Evolutionary conservation across 2,888 invertebrate species (phyloP).

Genomic region (Leptinotarsa juncta): DNA sequence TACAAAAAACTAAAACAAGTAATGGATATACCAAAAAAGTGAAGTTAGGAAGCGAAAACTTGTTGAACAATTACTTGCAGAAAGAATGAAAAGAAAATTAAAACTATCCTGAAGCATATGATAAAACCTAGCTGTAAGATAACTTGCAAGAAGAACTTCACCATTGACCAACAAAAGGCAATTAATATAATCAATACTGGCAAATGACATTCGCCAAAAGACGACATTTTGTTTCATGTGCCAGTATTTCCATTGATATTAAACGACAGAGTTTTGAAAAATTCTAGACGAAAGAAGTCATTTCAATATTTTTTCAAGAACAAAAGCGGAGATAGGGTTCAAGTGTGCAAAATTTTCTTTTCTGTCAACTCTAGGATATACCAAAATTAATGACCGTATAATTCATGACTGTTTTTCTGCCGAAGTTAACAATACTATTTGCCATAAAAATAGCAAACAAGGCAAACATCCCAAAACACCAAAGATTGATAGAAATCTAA

Average conservation of each 20-base stretch:
- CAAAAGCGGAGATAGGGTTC: constrained; percentile 2
- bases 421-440: not conserved
- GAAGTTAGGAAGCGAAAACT: too few species aligned
- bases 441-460: constrained; percentile 3
- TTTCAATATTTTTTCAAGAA: constrained; percentile 24
- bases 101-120: too few species aligned
- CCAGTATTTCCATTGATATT: constrained; percentile 11
- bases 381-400: constrained; percentile 3
- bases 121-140: too few species aligned
- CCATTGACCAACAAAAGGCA: too few species aligned
- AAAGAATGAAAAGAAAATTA: too few species aligned
- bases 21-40: not conserved
- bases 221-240: constrained; percentile 25
- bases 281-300: constrained; percentile 22
- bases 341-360: constrained; percentile 3
- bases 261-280: constrained; percentile 22
- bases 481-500: not conserved
- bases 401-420: constrained; percentile 3
- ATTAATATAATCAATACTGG: too few species aligned
- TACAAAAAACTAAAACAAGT: not conserved
- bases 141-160: too few species aligned
- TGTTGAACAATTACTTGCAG: too few species aligned
- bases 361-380: constrained; percentile 2
- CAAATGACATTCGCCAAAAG: constrained; percentile 11
- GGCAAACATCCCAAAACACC: not conserved